These are phyloP conservation scores for Pangasius larnaudii DNA, from an alignment of 2,797 vertebrate species.

Conservation along the genomic window DNA sequence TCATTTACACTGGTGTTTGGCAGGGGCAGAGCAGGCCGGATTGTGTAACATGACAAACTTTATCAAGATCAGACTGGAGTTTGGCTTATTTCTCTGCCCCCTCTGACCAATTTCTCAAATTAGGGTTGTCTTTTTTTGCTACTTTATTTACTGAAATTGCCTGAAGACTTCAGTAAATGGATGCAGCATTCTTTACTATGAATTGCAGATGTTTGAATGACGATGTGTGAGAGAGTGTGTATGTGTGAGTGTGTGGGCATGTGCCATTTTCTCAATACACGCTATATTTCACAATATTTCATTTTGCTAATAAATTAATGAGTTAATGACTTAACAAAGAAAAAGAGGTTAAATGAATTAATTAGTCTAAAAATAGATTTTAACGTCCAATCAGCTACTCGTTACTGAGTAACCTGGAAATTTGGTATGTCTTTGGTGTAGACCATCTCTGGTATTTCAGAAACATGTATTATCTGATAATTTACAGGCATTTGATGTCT, in stretches of 20 bases:
- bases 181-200: not conserved
- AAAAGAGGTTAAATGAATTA: constrained; percentile 43
- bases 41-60: constrained; percentile 46
- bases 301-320: constrained; percentile 4
- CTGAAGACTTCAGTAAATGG: not conserved
- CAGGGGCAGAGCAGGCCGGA: constrained; percentile 3
- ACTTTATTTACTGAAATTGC: constrained; percentile 39
- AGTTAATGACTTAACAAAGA: constrained; percentile 5
- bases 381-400: not conserved
- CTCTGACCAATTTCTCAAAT: not conserved
- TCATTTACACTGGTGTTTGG: constrained; percentile 22
- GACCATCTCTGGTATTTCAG: not conserved
- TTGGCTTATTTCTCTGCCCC: not conserved
- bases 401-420: not conserved
- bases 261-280: not conserved
- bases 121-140: not conserved
- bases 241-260: not conserved
- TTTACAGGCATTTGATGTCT: not conserved
- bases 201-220: not conserved
- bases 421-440: too few relatives aligned
- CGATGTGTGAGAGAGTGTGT: not conserved
- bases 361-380: constrained; percentile 37
- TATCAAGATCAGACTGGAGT: constrained; percentile 33
- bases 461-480: not conserved
- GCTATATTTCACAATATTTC: not conserved